Evolutionary conservation across 2,797 vertebrate genomes (phyloP), one percentile per base, ranked within the genome.

Genomic region (Macropodus opercularis): DNA sequence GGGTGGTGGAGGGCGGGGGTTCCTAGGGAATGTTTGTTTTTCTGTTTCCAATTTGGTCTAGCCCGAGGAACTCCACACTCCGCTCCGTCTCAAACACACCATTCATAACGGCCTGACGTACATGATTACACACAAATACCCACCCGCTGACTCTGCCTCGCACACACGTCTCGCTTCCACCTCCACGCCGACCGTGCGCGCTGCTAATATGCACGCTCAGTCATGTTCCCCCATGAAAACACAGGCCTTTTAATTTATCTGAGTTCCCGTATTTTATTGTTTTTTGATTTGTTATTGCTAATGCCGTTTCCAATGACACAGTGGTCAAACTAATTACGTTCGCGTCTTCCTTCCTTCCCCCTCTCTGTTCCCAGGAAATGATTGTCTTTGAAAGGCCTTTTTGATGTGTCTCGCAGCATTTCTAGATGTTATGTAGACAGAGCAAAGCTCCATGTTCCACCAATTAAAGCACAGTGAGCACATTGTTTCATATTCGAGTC

Each of bases 11-110:
- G 77, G 69, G 80, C 46, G 55, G 35, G 82, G 69, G 87, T 80
- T 87, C 85, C 83, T 72, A 77, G 85, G 79, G 82, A 85, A 85
- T 91, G 88, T 91, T 91, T 91, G 88, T 91, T 91, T 90, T 91
- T 91, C 89, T 90, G 89, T 90, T 91, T 91, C 87, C 89, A 91
- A 91, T 91, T 91, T 90, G 86, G 86, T 90, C 83, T 83, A 76
- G 84, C 87, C 87, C 69, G 80, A 88, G 87, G 88, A 90, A 89
- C 87, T 89, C 89, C 88, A 87, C 88, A 87, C 89, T 86, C 85
- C 87, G 80, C 84, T 89, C 85, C 48, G 82, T 87, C 87, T 90
- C 86, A 91, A 91, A 90, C 87, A 81, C 88, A 87, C 89, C 89
- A 91, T 90, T 91, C 89, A 91, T 88, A 86, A 89, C 84, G 76